Conservation (phyloP, 2,888 invertebrate species). For the Eristalis intricaria region DNA sequence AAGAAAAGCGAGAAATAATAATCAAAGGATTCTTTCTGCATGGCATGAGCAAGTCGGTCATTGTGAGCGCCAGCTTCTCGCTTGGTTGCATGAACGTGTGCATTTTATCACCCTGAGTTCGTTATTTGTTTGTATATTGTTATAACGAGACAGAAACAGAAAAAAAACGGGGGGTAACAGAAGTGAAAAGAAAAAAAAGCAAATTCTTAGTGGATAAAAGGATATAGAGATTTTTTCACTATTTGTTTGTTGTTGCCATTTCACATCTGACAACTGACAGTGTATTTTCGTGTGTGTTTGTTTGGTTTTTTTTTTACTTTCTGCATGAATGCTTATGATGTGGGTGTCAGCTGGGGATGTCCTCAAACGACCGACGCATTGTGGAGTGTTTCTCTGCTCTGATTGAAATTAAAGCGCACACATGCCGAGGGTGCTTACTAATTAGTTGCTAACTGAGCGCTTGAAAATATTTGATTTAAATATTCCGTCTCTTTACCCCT, state of each 20-base stretch:
- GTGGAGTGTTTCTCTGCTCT: slow-evolving; percentile 9
- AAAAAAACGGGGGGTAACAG: background rate
- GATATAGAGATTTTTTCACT: slow-evolving; percentile 13
- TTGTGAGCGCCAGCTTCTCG: slow-evolving; percentile 15
- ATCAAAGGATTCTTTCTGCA: slow-evolving; percentile 37
- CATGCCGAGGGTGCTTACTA: slow-evolving; percentile 9
- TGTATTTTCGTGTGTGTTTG: background rate
- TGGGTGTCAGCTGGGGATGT: slow-evolving; percentile 21
- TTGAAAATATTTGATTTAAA: background rate
- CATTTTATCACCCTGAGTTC: slow-evolving; percentile 8
- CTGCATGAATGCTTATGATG: background rate
- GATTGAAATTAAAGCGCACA: slow-evolving; percentile 22
- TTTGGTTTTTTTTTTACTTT: slow-evolving; percentile 12
- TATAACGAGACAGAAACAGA: slow-evolving; percentile 15
- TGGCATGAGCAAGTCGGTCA: slow-evolving; percentile 35
- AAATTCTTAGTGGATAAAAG: slow-evolving; percentile 5
- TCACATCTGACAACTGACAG: background rate
- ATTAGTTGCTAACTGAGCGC: slow-evolving; percentile 11
- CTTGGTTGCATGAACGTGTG: background rate
- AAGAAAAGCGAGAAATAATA: slow-evolving; percentile 29
- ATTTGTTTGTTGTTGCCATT: slow-evolving; percentile 22
- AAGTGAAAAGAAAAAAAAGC: background rate
- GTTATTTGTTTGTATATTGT: slow-evolving; percentile 41
- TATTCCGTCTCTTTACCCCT: too few species aligned
- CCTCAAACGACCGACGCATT: background rate